A percentile compares a stretch with the other conserved stretches of the same genome.
phyloP scores from a whole-genome alignment of 2,797 vertebrate genomes.

The Xiphophorus birchmanni region DNA sequence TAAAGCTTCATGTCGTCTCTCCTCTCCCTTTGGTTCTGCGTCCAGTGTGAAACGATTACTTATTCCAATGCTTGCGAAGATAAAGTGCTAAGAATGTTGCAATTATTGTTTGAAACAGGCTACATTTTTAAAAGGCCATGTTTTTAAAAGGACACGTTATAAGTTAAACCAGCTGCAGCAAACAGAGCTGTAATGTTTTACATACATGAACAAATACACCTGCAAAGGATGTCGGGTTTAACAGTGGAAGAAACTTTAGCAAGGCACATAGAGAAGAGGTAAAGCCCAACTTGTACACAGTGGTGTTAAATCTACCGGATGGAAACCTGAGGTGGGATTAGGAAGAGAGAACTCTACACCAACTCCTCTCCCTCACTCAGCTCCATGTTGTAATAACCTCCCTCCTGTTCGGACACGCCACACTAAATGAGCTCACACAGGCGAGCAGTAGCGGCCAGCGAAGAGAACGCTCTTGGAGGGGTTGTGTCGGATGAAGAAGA shows the following conservation, averaged over 20 bases:
- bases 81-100: constrained; percentile 20
- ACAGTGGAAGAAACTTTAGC: background rate
- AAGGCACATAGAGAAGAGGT: constrained; percentile 14
- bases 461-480: constrained; percentile 45
- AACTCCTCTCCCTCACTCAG: background rate
- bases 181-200: constrained; percentile 7
- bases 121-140: background rate
- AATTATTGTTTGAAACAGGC: background rate
- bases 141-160: constrained; percentile 5
- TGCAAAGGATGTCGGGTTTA: constrained; percentile 1
- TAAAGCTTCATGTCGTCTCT: background rate
- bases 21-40: constrained; percentile 36
- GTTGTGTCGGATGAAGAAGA: constrained; percentile 58
- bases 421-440: constrained; percentile 21
- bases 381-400: background rate
- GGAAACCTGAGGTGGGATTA: constrained; percentile 1
- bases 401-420: background rate
- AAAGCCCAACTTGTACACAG: background rate
- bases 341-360: background rate
- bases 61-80: constrained; percentile 1
- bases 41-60: background rate
- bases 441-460: constrained; percentile 41
- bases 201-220: constrained; percentile 12
- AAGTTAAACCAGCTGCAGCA: constrained; percentile 34
- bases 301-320: constrained; percentile 7